Evolutionary conservation across 2,797 vertebrate species (phyloP), one percentile per base, ranked within the genome.

Genomic region (Paratrypauchen microcephalus): DNA sequence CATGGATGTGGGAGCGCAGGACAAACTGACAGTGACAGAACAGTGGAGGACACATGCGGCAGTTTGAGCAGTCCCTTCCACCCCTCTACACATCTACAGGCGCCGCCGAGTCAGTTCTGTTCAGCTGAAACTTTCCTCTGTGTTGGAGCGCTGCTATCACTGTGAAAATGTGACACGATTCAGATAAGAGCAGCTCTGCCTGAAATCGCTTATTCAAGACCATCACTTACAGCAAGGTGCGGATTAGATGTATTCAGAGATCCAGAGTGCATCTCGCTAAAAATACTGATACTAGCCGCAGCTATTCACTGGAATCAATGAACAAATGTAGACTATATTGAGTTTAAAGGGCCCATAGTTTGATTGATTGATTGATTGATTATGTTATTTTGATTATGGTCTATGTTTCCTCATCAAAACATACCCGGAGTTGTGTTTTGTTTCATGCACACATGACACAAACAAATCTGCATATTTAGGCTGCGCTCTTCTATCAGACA

Each of bases 11-110:
- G 91, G 88, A 91, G 81, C 79, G 88, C 80, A 87, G 91, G 87
- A 91, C 85, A 92, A 92, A 93, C 79, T 86, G 89, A 87, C 88
- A 90, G 83, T 87, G 86, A 89, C 87, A 90, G 91, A 87, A 92
- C 86, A 91, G 92, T 87, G 83, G 88, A 80, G 79, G 72, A 77
- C 84, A 79, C 86, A 77, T 80, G 84, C 88, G 85, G 86, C 75
- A 36, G 76, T 82, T 85, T 70, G 60, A 86, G 70, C 61, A 76
- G 61, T 39, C 57, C 58, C 63, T 56, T 82, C 71, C 66, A 75
- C 72, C 78, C 67, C 39, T 79, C 76, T 81, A 69, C 70, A 77
- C 65, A 64, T 68, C 67, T 80, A 78, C 69, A 79, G 79, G 64
- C 65, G 65, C n/a, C 78, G 74, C 50, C 66, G 39, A 79, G 68